Percentiles rank a stretch among this genome's conserved stretches.
These are phyloP conservation scores for Apeira syringaria DNA, from an alignment of 2,888 invertebrate genomes.

Conservation along the genomic window DNA sequence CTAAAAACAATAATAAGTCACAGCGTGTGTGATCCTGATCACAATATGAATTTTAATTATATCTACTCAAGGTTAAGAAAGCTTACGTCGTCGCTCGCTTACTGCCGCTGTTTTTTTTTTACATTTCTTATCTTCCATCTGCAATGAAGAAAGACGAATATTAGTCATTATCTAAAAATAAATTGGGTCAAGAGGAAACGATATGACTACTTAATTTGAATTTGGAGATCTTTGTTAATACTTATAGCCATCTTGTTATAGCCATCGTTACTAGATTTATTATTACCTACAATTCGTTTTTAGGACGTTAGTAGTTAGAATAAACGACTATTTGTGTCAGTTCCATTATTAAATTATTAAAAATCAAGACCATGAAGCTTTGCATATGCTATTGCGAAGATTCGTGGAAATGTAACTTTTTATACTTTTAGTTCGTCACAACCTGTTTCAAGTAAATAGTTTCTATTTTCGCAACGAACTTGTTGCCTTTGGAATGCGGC, in stretches of 20 bases:
- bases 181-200: slow-evolving; percentile 65
- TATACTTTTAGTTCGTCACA: slow-evolving; percentile 23
- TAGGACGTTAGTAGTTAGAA: too few species aligned
- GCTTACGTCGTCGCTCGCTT: background rate
- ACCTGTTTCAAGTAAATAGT: slow-evolving; percentile 36
- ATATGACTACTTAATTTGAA: slow-evolving; percentile 50
- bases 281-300: too few species aligned
- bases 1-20: too few species aligned
- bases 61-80: slow-evolving; percentile 2
- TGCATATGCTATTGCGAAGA: slow-evolving; percentile 10
- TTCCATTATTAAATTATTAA: too few species aligned
- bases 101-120: slow-evolving; percentile 1
- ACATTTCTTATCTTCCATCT: slow-evolving; percentile 7
- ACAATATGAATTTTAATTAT: too few species aligned
- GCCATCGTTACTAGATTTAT: too few species aligned
- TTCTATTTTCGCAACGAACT: slow-evolving; percentile 56
- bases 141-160: slow-evolving; percentile 31
- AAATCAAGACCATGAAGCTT: too few species aligned
- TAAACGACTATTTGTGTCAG: too few species aligned
- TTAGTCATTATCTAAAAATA: slow-evolving; percentile 54
- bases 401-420: too few species aligned
- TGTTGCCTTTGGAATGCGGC: slow-evolving; percentile 62
- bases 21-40: too few species aligned
- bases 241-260: too few species aligned
- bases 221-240: too few species aligned